Evolutionary conservation across 2,888 invertebrate genomes (phyloP).

Genomic region (Odiellus spinosus): DNA sequence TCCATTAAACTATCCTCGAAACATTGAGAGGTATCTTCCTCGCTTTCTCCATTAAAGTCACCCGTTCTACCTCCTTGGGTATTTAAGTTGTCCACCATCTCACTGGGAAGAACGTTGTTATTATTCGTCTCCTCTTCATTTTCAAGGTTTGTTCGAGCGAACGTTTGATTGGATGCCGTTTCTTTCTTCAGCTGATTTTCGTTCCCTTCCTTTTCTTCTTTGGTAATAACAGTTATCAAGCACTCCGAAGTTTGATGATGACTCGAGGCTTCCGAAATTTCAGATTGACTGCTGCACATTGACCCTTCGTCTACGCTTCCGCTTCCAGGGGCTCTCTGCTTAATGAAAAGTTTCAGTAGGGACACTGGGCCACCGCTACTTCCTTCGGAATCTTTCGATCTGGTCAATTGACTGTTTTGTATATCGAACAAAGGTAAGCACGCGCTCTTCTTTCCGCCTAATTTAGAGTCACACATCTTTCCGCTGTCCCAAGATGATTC

Average conservation of each 20-base stretch:
- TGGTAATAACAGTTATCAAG: no score
- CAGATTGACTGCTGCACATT: slow-evolving; percentile 14
- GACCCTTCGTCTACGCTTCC: slow-evolving; percentile 4
- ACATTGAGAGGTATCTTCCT: slow-evolving; percentile 19
- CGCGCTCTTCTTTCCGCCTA: background rate
- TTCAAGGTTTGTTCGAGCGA: background rate
- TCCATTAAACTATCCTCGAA: slow-evolving; percentile 21
- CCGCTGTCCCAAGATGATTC: background rate
- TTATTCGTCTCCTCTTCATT: slow-evolving; percentile 8
- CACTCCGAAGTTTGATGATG: background rate
- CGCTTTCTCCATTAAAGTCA: slow-evolving; percentile 10
- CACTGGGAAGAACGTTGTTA: slow-evolving; percentile 14
- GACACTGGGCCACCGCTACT: slow-evolving; percentile 15
- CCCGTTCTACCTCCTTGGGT: slow-evolving; percentile 9
- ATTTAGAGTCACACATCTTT: slow-evolving; percentile 1
- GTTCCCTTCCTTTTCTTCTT: no score
- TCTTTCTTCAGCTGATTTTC: background rate
- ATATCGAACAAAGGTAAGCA: slow-evolving; percentile 25
- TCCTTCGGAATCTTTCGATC: slow-evolving; percentile 16
- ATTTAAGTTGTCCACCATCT: slow-evolving; percentile 7
- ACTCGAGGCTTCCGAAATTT: slow-evolving; percentile 6
- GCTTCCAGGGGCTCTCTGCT: slow-evolving; percentile 22
- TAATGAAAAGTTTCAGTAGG: slow-evolving; percentile 16
- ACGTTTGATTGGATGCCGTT: background rate
- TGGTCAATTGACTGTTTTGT: slow-evolving; percentile 24